phyloP scores from a whole-genome alignment of 2,113 vertebrate species.

The Ciconia boyciana region DNA sequence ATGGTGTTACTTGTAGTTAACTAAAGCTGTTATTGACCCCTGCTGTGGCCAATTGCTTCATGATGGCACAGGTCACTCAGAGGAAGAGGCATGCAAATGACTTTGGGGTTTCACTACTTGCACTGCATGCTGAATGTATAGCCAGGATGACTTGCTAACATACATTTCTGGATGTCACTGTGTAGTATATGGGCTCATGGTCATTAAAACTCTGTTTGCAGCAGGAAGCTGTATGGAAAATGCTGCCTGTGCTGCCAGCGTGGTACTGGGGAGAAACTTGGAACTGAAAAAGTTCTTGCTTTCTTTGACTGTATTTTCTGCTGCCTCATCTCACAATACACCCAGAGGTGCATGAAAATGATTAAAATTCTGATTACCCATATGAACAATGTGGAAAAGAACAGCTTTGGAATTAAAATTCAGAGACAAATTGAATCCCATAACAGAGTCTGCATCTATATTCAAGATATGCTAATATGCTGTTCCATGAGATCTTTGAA shows the following conservation, averaged over 20 bases:
- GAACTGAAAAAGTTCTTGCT: neutral
- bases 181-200: neutral
- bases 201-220: neutral
- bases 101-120: neutral
- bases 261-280: neutral
- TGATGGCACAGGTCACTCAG: neutral
- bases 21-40: neutral
- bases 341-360: neutral
- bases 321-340: neutral
- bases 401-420: constrained; percentile 64
- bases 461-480: constrained; percentile 54
- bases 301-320: neutral
- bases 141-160: neutral
- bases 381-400: constrained; percentile 18
- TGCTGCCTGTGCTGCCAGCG: neutral
- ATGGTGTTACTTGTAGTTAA: neutral
- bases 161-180: neutral
- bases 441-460: constrained; percentile 49
- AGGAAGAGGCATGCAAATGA: rapidly evolving
- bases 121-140: neutral
- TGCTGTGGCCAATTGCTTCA: neutral
- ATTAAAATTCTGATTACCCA: constrained; percentile 50
- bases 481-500: neutral
- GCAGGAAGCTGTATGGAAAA: neutral
- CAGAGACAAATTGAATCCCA: constrained; percentile 49